These are phyloP conservation scores for Drosophila littoralis DNA, from an alignment of 1,140 invertebrate species.

Conservation along the genomic window DNA sequence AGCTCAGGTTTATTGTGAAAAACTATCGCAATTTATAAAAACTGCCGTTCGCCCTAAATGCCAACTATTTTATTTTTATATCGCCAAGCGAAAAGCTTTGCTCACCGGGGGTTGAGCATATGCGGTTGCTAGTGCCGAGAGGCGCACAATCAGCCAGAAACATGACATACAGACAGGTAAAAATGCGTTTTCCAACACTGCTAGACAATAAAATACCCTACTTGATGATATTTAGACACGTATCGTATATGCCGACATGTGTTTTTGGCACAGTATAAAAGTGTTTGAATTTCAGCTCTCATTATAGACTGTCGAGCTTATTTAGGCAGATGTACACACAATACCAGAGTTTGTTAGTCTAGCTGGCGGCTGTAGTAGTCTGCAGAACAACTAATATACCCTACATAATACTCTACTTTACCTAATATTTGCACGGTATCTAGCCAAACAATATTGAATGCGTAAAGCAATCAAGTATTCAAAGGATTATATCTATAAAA, in stretches of 20 bases:
- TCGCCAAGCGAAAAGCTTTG: constrained; percentile 56
- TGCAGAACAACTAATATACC: no score
- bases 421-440: background rate
- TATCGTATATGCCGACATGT: no score
- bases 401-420: background rate
- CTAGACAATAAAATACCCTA: background rate
- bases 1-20: constrained; percentile 45
- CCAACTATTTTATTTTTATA: constrained; percentile 38
- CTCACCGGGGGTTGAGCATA: background rate
- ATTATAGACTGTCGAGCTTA: no score
- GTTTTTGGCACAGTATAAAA: no score
- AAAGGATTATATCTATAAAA: background rate
- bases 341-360: no score
- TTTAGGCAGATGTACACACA: no score
- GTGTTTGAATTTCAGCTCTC: no score
- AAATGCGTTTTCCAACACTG: background rate
- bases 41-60: constrained; percentile 36
- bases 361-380: no score
- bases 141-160: constrained; percentile 54
- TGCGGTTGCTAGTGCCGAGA: background rate
- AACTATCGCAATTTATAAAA: constrained; percentile 53
- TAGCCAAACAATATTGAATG: constrained; percentile 8
- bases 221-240: no score
- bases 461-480: constrained; percentile 30
- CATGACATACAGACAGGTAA: background rate